Evolutionary conservation across 2,113 vertebrate species (phyloP), one percentile per base, ranked within the genome.

Genomic region (Sylvia atricapilla): DNA sequence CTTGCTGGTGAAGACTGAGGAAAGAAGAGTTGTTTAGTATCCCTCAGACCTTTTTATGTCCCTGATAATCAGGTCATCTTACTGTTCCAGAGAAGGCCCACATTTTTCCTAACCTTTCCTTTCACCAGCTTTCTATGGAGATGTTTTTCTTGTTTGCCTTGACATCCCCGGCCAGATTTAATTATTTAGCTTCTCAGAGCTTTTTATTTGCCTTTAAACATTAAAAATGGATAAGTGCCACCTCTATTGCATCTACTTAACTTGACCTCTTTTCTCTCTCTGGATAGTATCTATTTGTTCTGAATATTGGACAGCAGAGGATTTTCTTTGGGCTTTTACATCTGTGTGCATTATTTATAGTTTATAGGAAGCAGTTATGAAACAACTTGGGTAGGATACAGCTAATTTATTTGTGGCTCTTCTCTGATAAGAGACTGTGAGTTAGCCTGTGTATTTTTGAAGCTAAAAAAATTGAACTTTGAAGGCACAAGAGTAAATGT

Each of bases 301-400:
- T 55, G 24, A 69, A 21, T 60, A 17, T 35, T 85, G n/a, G 28
- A 39, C 44, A 46, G 44, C 33, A 75, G 44, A 88, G 33, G 22
- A 31, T 44, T 88, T 95, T 88, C 43, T 81, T 53, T 0, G 11
- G 30, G 21, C 41, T 74, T 75, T 89, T 82, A 39, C 74, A 87
- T 53, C 77, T 81, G 27, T 64, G 10, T 82, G 24, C 41, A 87
- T n/a, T 87, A 58, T 87, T 94, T 94, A 69, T 95, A 11, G 6
- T 68, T 90, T 69, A 63, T 23, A 69, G 37, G 74, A 80, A 90
- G 56, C 21, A 66, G 35, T 85, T 95, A 35, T 55, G 47, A 59
- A 64, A 27, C 52, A 87, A 15, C 14, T 20, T 50, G 62, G 22
- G 22, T 35, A 56, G 35, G 60, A 77, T 53, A 60, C 16, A 89